Conservation (phyloP, 2,888 invertebrate species). For the Pegoplata infirma region DNA sequence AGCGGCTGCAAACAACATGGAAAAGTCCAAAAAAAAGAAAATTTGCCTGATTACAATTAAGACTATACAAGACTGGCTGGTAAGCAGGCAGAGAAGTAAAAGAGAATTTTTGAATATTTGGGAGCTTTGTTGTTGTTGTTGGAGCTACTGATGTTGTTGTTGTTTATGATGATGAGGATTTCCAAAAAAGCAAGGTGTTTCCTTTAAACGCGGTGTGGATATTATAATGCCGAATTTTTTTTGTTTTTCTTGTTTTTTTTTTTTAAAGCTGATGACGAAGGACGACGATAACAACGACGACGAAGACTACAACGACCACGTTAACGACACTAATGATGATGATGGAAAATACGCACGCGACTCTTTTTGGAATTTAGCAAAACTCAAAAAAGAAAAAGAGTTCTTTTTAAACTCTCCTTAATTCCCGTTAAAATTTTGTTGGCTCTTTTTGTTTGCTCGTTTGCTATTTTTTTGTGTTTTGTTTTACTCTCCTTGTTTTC, state of each 20-base stretch:
- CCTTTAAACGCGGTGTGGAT: conserved; percentile 53
- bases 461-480: too few species aligned
- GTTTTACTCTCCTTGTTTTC: conserved; percentile 8
- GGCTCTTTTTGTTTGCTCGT: too few species aligned
- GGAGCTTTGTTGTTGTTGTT: neutral
- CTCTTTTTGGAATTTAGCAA: conserved; percentile 44
- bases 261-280: conserved; percentile 39
- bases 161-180: conserved; percentile 9
- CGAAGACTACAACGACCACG: too few species aligned
- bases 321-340: too few species aligned
- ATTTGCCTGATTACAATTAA: neutral
- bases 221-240: too few species aligned
- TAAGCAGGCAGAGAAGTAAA: too few species aligned
- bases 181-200: conserved; percentile 59
- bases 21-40: conserved; percentile 1
- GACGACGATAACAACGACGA: too few species aligned
- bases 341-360: conserved; percentile 59
- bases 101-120: neutral
- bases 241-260: too few species aligned
- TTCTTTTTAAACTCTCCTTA: too few species aligned
- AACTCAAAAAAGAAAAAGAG: too few species aligned
- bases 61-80: neutral
- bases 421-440: too few species aligned
- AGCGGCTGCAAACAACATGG: conserved; percentile 1
- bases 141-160: neutral